These are phyloP conservation scores for Ameiurus melas DNA, from an alignment of 2,113 vertebrate species.

Conservation along the genomic window DNA sequence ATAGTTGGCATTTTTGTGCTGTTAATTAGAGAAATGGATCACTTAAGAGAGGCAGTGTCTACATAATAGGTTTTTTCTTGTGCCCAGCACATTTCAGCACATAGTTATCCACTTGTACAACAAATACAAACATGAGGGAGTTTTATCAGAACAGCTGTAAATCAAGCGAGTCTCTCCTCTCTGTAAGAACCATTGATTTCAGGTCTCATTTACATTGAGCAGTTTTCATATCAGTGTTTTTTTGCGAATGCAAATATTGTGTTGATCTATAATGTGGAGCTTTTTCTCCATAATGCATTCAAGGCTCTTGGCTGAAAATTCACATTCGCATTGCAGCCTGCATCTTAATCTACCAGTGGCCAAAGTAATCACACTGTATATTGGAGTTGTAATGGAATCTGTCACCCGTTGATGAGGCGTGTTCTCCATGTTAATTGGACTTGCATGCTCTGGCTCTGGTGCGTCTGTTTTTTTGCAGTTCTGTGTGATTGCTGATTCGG, in stretches of 20 bases:
- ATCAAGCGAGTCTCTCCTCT: background rate
- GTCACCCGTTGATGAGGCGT: background rate
- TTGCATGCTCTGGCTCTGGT: conserved; percentile 9
- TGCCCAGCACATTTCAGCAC: background rate
- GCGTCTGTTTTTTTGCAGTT: background rate
- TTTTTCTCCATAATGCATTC: background rate
- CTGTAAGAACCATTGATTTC: background rate
- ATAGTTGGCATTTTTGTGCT: background rate
- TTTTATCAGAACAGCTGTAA: background rate
- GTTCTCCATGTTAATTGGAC: conserved; percentile 10
- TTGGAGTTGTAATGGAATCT: background rate
- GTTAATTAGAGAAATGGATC: background rate
- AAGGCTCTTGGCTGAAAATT: background rate
- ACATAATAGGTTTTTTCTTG: background rate
- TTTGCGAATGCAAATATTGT: background rate
- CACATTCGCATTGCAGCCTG: background rate
- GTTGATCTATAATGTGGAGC: background rate
- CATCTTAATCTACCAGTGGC: background rate
- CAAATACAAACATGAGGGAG: too few species aligned
- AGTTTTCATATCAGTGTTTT: too few species aligned
- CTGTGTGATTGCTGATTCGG: background rate
- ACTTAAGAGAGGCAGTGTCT: background rate
- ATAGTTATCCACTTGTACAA: background rate
- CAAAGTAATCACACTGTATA: background rate
- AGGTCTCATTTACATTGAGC: background rate